Percentiles rank a stretch among this genome's conserved stretches.
Conservation (phyloP, 2,797 vertebrate species). For the Orestias chungarensis region DNA sequence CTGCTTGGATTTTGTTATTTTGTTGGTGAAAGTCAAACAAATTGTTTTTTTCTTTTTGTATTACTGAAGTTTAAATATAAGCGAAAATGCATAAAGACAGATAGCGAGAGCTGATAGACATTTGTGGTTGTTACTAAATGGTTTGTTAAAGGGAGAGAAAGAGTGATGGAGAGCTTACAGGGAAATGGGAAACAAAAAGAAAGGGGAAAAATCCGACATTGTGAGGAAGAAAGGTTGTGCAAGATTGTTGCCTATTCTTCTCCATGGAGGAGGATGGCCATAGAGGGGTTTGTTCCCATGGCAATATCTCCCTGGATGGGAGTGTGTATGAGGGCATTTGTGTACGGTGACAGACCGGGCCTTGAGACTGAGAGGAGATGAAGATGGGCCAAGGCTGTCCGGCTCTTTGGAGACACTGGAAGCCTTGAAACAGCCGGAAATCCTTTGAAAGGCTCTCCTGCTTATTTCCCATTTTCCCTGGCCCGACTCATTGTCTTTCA, state of each 20-base stretch:
- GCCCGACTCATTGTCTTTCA: conserved; percentile 21
- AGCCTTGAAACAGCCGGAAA: conserved; percentile 51
- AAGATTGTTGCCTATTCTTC: conserved; percentile 83
- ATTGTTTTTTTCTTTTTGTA: conserved; percentile 30
- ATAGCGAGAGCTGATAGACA: conserved; percentile 16
- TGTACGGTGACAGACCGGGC: conserved; percentile 29
- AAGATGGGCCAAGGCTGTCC: conserved; percentile 48
- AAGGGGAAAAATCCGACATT: conserved; percentile 47
- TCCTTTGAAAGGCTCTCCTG: conserved; percentile 46
- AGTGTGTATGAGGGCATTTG: conserved; percentile 35
- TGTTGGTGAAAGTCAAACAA: conserved; percentile 26
- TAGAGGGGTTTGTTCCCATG: conserved; percentile 84
- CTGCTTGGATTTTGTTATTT: conserved; percentile 17
- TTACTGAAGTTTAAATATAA: conserved; percentile 37
- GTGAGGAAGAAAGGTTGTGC: conserved; percentile 59
- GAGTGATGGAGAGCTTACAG: conserved; percentile 34
- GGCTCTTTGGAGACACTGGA: conserved; percentile 19
- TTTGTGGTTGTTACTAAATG: conserved; percentile 21
- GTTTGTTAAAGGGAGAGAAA: conserved; percentile 15
- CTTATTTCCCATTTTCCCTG: conserved; percentile 34
- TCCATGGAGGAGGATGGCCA: conserved; percentile 72
- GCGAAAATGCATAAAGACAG: conserved; percentile 41
- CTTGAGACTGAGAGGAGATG: conserved; percentile 56
- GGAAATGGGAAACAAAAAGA: conserved; percentile 27
- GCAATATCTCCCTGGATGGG: conserved; percentile 73